Base-by-base conservation (phyloP, 1,140 invertebrate species). In the Bombus huntii region DNA sequence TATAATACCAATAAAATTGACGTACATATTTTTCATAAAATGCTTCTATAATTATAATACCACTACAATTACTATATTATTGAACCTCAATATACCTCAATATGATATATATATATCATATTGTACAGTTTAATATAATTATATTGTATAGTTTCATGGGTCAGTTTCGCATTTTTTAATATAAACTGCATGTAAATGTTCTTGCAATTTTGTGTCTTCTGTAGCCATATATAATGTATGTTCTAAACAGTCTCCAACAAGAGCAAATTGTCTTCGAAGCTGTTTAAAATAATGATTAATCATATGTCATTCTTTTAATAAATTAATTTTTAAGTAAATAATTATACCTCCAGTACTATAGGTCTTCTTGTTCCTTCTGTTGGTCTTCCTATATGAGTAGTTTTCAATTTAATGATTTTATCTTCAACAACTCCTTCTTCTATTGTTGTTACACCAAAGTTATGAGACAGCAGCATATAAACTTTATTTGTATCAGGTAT, bases 401-500 rank as follows among this genome's bases (percentile, higher is more conserved):
- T 96, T 78, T 96, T 92, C 8, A 96, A 87, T 1, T 87, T 84
- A 66, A 96, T 93, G 86, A 93, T 86, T 4, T 90, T 81, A 68
- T 94, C 90, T 37, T 76, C 59, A 44, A 94, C 92, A 25, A 88
- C 82, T 12, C 96, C 96, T 94, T 97, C 96, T 93, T 97, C 96
- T 5, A 97, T 87, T 0, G 96, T 95, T 6, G 95, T 94, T 1
- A 97, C 79, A 28, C 96, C 96, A 93, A 96, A 96, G 92, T 97
- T 97, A 86, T 97, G 97, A 62, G 96, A 96, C 28, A 96, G 92
- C 5, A 97, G 89, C 31, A 97, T 95, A 13, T 96, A 95, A 13
- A 97, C 88, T 72, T 96, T 92, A 65, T 96, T 95, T 31, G 96
- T 96, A 10, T 95, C 95, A 0, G 96, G 96, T 75, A 96, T 95